A percentile compares a stretch with the other conserved stretches of the same genome.
These are phyloP conservation scores for Triplophysa rosa DNA, from an alignment of 2,113 vertebrate genomes.

Conservation along the genomic window DNA sequence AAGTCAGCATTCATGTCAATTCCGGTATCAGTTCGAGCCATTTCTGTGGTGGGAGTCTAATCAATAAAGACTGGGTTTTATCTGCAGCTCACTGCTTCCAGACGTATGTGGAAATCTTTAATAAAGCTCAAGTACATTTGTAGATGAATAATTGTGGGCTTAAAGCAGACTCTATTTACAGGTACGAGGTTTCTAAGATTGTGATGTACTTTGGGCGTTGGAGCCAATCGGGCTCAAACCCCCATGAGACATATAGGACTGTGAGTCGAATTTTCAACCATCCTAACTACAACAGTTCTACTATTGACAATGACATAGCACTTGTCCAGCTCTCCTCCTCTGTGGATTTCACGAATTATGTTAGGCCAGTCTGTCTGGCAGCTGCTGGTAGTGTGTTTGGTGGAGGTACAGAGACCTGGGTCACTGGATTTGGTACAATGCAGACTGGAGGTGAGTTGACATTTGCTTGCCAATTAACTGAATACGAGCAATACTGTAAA, in stretches of 20 bases:
- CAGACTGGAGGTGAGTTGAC: constrained; percentile 18
- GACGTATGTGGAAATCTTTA: not conserved
- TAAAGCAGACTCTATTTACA: constrained; percentile 22
- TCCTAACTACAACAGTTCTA: constrained; percentile 2
- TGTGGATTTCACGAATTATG: constrained; percentile 60
- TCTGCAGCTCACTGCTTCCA: constrained; percentile 62
- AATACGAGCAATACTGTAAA: too few relatives aligned
- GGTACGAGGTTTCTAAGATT: rapidly evolving
- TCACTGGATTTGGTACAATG: constrained; percentile 79
- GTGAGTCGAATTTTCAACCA: constrained; percentile 58
- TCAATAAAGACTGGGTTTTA: constrained; percentile 51
- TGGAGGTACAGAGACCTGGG: constrained; percentile 59
- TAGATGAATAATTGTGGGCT: not conserved
- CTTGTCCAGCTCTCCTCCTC: constrained; percentile 66
- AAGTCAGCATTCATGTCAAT: constrained; percentile 64
- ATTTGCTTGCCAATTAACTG: not conserved
- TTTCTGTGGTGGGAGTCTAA: constrained; percentile 74
- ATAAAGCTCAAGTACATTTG: not conserved
- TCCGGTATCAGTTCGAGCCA: not conserved
- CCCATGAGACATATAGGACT: not conserved
- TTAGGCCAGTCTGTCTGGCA: constrained; percentile 78
- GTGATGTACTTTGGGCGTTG: constrained; percentile 49
- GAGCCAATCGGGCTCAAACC: not conserved
- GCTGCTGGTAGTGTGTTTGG: constrained; percentile 57
- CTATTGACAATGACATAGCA: constrained; percentile 72